Evolutionary conservation across 1,140 invertebrate species (phyloP).

Genomic region (Lethocerus indicus): DNA sequence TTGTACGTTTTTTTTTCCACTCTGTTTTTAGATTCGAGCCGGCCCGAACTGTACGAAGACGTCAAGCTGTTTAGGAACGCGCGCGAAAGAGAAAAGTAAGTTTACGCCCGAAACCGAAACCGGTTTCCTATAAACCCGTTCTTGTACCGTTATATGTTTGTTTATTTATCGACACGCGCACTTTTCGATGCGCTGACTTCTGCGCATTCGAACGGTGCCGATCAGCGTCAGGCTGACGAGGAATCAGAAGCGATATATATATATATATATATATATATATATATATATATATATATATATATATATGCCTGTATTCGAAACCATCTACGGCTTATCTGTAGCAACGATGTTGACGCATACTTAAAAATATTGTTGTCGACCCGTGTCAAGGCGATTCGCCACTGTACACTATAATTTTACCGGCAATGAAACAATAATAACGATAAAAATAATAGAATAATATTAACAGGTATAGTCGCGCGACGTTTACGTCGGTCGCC

Average conservation of each 20-base stretch:
- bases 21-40: constrained; percentile 28
- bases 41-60: constrained; percentile 80
- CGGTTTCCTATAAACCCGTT: not conserved
- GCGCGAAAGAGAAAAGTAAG: constrained; percentile 83
- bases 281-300: no score
- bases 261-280: not conserved
- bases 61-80: constrained; percentile 88
- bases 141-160: not conserved
- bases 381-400: no score
- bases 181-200: not conserved
- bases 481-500: no score
- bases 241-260: not conserved
- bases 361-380: no score
- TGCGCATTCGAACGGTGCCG: not conserved
- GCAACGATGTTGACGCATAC: no score
- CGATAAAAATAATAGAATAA: no score
- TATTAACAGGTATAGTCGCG: no score
- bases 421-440: no score
- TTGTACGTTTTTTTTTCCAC: not conserved
- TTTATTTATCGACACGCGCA: not conserved
- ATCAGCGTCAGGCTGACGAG: not conserved
- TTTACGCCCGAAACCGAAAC: constrained; percentile 12
- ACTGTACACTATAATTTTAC: no score
- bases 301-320: no score
- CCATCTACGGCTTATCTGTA: no score